Base-by-base conservation (phyloP, 2,797 vertebrate species). In the Pachyuromys duprasi region DNA sequence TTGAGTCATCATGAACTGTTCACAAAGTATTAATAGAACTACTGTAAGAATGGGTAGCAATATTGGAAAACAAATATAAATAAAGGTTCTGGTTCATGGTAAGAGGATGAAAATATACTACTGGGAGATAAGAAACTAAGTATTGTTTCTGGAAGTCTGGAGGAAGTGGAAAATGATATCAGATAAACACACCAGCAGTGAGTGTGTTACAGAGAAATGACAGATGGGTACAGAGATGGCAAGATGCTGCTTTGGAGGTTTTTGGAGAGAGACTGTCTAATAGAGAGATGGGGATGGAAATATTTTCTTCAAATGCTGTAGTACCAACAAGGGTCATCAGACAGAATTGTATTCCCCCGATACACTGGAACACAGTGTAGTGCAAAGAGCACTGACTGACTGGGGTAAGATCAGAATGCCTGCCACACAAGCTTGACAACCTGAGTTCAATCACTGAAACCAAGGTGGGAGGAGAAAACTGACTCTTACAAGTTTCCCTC, bases 81-180 rank as follows among this genome's bases (percentile, higher is more conserved):
- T 3, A 89, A 86, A 82, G 14, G 78, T 0, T 67, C 70, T 94
- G 5, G 26, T 45, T 63, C 67, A 72, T 70, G 39, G 74, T 87
- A 26, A 24, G 0, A 53, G 65, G 83, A 94, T 86, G 95, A 97
- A 96, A 65, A 49, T 42, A 22, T 78, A 79, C 8, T 86, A 11
- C 36, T 31, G 26, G 18, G 81, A 89, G 95, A 95, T 95, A 96
- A 95, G 80, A 95, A 82, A 60, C 24, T 28, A 57, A 12, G 33
- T 69, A 17, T 26, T 91, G 76, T 96, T 70, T 78, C 57, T 95
- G 91, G 89, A 62, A 91, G 89, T 93, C 45, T 89, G 20, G 63
- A 95, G 96, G 96, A 95, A 96, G 89, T 13, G 3, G 70, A 18
- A 92, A 86, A 70, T 22, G 55, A 42, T 90, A 94, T 94, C 94